Conservation (phyloP, 1,140 invertebrate genomes). For the Dufourea novaeangliae region DNA sequence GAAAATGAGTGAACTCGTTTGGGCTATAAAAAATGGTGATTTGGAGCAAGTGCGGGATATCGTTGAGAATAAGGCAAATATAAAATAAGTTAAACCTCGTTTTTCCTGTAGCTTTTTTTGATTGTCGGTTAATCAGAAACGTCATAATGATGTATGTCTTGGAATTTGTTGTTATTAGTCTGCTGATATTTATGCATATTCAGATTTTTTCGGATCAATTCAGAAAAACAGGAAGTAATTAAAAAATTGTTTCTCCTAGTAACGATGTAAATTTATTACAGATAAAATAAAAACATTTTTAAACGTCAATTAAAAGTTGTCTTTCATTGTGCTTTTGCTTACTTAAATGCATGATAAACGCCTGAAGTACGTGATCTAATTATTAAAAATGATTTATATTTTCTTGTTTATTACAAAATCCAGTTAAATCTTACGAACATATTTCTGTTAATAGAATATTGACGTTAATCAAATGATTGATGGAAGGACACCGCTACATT, state of each 20-base stretch:
- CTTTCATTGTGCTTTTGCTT: no score
- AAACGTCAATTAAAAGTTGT: no score
- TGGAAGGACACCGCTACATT: constrained; percentile 92
- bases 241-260: not conserved
- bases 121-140: constrained; percentile 11
- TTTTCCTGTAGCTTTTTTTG: not conserved
- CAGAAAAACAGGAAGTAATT: no score
- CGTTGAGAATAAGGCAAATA: constrained; percentile 90
- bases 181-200: no score
- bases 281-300: no score
- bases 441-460: constrained; percentile 85
- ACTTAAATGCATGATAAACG: no score
- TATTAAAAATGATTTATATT: constrained; percentile 2
- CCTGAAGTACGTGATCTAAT: no score
- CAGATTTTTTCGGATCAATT: no score
- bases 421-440: constrained; percentile 12
- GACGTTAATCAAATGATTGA: constrained; percentile 93
- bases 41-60: constrained; percentile 94
- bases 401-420: not conserved
- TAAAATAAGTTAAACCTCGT: constrained; percentile 38
- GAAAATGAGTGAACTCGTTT: constrained; percentile 91
- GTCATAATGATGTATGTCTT: not conserved
- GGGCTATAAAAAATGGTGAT: constrained; percentile 97
- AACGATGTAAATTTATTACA: no score
- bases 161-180: not conserved